Base-by-base conservation (phyloP, 2,113 vertebrate genomes). In the Perognathus longimembris region DNA sequence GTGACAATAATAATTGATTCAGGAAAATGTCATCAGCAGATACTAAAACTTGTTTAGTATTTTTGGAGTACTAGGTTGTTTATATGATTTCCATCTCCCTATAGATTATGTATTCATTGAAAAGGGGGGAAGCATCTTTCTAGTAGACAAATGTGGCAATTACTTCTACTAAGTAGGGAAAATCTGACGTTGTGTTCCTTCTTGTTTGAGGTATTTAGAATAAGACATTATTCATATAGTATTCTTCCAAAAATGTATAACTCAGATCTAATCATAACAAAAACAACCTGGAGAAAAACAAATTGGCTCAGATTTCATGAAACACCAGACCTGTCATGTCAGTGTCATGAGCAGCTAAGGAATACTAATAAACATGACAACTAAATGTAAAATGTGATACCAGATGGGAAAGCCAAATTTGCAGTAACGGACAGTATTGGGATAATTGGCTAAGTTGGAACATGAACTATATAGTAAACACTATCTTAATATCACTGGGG, bases 271-370 rank as follows among this genome's bases (percentile, higher is more conserved):
- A 86, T 85, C 54, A 77, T 15, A 6, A 84, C 50, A 24, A 45
- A 66, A 90, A 61, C 24, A 79, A 84, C 24, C 12, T 76, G 63
- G 50, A 54, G 89, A 95, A 91, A 69, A 81, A 42, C 86, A 95
- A 77, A 59, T 36, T 85, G 28, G 7, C 34, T 82, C 32, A 91
- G 38, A 74, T 88, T 75, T 82, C 26, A 69, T 88, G 61, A 69
- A 82, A 77, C 8, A 36, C 18, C n/a, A 59, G 57, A 15, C 22
- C 17, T 20, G 71, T 75, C 42, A 61, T 57, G 4, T 79, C 45
- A 71, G 14, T 67, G 73, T 85, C n/a, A 77, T 40, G 22, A 77
- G 66, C 7, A 14, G 57, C 57, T 77, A 83, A 92, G 63, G 78
- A 45, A 50, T 38, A 45, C 76, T 76, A 7, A 74, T 74, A 54